Evolutionary conservation across 2,888 invertebrate genomes (phyloP).

Genomic region (Thymelicus lineola): DNA sequence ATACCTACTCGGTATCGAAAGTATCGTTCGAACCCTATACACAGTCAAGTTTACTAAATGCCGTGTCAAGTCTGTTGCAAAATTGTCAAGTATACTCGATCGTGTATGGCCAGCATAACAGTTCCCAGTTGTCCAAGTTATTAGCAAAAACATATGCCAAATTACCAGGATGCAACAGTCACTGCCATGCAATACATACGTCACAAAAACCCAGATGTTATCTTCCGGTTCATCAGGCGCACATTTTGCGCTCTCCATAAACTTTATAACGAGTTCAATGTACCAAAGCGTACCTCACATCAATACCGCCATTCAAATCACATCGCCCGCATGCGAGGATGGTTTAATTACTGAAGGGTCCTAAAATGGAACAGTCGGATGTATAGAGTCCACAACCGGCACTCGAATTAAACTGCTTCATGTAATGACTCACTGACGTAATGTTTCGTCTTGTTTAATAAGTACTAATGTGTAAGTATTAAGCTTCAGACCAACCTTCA

Average conservation of each 20-base stretch:
- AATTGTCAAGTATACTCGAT: too few species aligned
- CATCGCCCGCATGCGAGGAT: constrained; percentile 62
- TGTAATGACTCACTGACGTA: constrained; percentile 38
- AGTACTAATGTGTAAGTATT: constrained; percentile 40
- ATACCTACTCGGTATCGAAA: too few species aligned
- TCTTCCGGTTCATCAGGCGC: constrained; percentile 18
- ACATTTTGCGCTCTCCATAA: constrained; percentile 27
- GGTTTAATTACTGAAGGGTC: constrained; percentile 56
- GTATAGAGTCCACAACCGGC: constrained; percentile 24
- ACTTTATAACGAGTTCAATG: constrained; percentile 52
- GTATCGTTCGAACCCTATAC: too few species aligned
- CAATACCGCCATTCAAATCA: constrained; percentile 65
- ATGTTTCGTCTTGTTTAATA: constrained; percentile 33
- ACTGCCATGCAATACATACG: background rate
- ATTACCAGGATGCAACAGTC: background rate
- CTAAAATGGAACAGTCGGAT: constrained; percentile 40
- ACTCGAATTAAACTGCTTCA: constrained; percentile 27
- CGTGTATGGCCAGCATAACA: too few species aligned
- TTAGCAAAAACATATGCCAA: too few species aligned
- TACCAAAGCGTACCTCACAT: constrained; percentile 50
- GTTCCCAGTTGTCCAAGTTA: too few species aligned
- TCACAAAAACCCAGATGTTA: constrained; percentile 11
- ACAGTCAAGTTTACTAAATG: too few species aligned
- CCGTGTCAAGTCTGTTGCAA: too few species aligned
- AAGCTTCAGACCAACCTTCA: constrained; percentile 38